Evolutionary conservation across 2,797 vertebrate genomes (phyloP).

Genomic region (Schizothorax lantsangensis): DNA sequence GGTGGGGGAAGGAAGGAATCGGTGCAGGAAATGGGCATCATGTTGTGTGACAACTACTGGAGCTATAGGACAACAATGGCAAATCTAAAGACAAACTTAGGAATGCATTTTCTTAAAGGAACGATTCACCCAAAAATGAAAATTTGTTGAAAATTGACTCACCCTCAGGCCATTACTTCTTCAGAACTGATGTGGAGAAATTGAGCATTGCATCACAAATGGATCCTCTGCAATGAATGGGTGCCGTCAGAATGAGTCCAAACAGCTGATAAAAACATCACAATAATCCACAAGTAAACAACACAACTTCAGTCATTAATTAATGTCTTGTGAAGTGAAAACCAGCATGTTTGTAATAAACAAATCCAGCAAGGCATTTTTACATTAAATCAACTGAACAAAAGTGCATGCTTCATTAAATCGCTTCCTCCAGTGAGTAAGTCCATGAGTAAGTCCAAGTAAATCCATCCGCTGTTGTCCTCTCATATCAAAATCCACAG

Average conservation of each 20-base stretch:
- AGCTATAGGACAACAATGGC: neutral
- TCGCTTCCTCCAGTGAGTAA: neutral
- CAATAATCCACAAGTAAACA: neutral
- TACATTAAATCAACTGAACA: too few relatives aligned
- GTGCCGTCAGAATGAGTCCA: neutral
- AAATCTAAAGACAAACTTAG: neutral
- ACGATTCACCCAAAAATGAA: neutral
- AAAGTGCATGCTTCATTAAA: too few relatives aligned
- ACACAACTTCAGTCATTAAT: too few relatives aligned
- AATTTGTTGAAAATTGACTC: neutral
- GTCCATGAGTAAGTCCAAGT: neutral
- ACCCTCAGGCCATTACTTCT: neutral
- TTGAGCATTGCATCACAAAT: neutral
- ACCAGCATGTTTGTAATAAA: too few relatives aligned
- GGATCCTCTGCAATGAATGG: neutral
- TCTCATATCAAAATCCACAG: neutral
- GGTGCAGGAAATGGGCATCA: neutral
- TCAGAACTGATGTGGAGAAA: neutral
- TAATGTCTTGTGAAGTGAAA: neutral
- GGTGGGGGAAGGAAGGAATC: neutral
- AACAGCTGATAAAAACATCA: neutral
- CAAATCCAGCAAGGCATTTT: too few relatives aligned
- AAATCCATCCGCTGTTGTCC: neutral
- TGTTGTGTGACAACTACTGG: neutral
- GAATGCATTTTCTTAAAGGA: neutral